Evolutionary conservation across 92 coral and sea anemone species (phyloP).

Genomic region (Ricordea florida): DNA sequence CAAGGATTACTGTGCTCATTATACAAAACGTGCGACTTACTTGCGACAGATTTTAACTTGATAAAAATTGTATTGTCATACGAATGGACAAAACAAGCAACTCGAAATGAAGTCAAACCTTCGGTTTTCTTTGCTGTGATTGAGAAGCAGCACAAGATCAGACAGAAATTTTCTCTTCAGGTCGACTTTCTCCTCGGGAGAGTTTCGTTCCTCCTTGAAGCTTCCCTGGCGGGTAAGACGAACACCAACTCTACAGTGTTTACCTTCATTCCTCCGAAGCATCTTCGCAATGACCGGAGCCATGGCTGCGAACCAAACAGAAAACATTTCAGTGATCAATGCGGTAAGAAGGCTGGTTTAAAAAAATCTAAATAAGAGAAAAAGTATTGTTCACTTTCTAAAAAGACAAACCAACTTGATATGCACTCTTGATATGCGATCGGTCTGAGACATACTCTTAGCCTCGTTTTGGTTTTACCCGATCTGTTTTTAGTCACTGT

Average conservation of each 20-base stretch:
- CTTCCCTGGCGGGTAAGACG: slow-evolving; percentile 57
- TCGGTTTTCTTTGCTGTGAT: slow-evolving; percentile 91
- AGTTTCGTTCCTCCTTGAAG: slow-evolving; percentile 25
- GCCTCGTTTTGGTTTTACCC: too few relatives aligned
- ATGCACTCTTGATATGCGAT: too few relatives aligned
- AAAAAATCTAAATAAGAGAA: not conserved
- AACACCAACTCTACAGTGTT: slow-evolving; percentile 45
- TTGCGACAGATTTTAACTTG: too few relatives aligned
- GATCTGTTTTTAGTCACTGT: too few relatives aligned
- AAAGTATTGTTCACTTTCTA: too few relatives aligned
- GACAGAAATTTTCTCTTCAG: slow-evolving; percentile 89
- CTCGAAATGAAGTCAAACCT: slow-evolving; percentile 39
- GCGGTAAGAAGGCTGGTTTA: not conserved
- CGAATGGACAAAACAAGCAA: too few relatives aligned
- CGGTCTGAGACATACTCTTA: too few relatives aligned
- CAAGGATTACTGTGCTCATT: too few relatives aligned
- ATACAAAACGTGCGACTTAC: too few relatives aligned
- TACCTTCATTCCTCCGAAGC: slow-evolving; percentile 65
- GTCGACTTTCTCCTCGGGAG: slow-evolving; percentile 59
- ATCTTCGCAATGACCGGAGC: slow-evolving; percentile 92
- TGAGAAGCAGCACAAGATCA: slow-evolving; percentile 87
- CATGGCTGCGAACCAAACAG: slow-evolving; percentile 45
- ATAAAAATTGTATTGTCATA: too few relatives aligned
- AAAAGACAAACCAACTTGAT: too few relatives aligned
- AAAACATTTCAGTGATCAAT: not conserved